Conservation (phyloP, 2,888 invertebrate genomes). For the Drosophila subquinaria region DNA sequence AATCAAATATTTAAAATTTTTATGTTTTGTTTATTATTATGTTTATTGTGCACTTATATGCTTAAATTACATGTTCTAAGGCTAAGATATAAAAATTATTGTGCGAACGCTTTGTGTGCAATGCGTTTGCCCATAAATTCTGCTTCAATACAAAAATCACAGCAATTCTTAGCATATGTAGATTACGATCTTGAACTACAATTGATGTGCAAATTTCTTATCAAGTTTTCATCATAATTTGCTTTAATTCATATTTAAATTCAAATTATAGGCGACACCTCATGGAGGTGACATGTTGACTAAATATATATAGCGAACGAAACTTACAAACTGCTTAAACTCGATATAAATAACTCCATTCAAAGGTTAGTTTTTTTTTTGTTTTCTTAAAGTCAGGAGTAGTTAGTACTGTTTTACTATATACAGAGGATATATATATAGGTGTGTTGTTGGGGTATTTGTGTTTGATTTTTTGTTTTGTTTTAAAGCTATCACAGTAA, state of each 20-base stretch:
- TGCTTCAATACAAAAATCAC: conserved; percentile 66
- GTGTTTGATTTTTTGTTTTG: conserved; percentile 35
- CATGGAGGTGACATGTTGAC: conserved; percentile 66
- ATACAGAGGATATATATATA: conserved; percentile 39
- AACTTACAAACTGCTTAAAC: conserved; percentile 56
- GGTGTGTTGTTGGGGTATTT: conserved; percentile 21
- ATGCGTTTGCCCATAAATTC: conserved; percentile 53
- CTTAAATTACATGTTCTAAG: conserved; percentile 38
- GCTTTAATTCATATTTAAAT: conserved; percentile 52
- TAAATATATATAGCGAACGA: conserved; percentile 40
- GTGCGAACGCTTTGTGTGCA: conserved; percentile 34
- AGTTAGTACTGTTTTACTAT: conserved; percentile 23
- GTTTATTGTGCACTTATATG: conserved; percentile 31
- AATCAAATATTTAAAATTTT: neutral
- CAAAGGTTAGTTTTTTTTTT: conserved; percentile 20
- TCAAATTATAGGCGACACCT: conserved; percentile 62
- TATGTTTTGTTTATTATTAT: conserved; percentile 3
- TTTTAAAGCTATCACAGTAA: conserved; percentile 70
- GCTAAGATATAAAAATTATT: conserved; percentile 42
- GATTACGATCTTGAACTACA: conserved; percentile 45
- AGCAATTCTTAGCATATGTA: conserved; percentile 63
- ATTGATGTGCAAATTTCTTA: conserved; percentile 52
- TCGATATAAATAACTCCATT: conserved; percentile 55
- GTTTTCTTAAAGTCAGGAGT: conserved; percentile 30
- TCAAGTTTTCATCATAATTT: conserved; percentile 35